These are phyloP conservation scores for Galbula dea DNA, from an alignment of 2,113 vertebrate genomes.

Conservation along the genomic window DNA sequence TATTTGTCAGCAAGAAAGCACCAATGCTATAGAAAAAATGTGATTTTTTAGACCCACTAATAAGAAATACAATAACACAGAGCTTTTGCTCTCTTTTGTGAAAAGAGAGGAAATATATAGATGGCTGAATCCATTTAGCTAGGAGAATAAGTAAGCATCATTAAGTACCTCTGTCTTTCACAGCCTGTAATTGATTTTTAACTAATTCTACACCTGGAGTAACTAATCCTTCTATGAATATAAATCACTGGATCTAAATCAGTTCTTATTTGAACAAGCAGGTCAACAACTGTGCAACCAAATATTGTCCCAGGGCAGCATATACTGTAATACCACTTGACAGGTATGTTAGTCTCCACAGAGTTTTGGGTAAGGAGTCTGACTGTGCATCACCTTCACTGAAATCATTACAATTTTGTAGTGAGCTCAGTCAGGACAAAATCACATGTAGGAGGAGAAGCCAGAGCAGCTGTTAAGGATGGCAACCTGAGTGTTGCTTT, in stretches of 20 bases:
- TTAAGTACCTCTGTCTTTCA: background rate
- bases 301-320: background rate
- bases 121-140: background rate
- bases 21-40: background rate
- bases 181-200: slow-evolving; percentile 7
- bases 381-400: background rate
- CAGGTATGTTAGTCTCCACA: background rate
- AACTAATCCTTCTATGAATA: background rate
- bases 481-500: background rate
- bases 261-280: background rate
- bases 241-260: background rate
- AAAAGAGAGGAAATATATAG: background rate
- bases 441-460: background rate
- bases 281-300: background rate
- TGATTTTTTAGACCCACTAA: background rate
- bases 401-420: background rate
- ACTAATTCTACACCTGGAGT: background rate
- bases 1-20: background rate
- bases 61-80: background rate
- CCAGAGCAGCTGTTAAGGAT: background rate
- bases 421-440: background rate
- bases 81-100: background rate
- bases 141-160: background rate
- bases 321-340: background rate
- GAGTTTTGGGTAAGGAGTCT: background rate